Conservation (phyloP, 1,140 invertebrate species). For the Pseudomyrmex flavicornis region DNA sequence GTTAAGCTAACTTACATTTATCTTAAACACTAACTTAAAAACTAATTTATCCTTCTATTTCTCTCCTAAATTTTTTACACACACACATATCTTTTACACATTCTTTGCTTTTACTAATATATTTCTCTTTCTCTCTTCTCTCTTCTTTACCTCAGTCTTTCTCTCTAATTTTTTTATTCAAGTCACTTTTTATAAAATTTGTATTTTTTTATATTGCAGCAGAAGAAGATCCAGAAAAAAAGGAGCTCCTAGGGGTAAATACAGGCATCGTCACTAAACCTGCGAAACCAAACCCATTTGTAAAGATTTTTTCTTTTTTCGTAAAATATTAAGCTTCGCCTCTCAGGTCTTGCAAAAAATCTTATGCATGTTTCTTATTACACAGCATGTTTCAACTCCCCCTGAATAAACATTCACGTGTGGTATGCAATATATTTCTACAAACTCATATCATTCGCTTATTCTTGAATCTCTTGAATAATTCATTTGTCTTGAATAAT, state of each 20-base stretch:
- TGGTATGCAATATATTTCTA: conserved; percentile 2
- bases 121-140: too few species aligned
- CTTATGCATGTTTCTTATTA: conserved; percentile 64
- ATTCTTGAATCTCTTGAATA: not conserved
- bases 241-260: conserved; percentile 85
- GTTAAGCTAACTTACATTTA: too few species aligned
- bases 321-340: conserved; percentile 65
- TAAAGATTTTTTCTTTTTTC: conserved; percentile 83
- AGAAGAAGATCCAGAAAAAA: conserved; percentile 84
- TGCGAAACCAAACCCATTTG: conserved; percentile 85
- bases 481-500: not conserved
- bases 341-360: conserved; percentile 71
- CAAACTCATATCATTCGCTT: conserved; percentile 7
- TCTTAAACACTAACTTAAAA: too few species aligned
- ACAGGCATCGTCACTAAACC: conserved; percentile 83
- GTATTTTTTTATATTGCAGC: conserved; percentile 71
- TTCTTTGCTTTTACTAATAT: too few species aligned
- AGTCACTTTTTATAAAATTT: not conserved
- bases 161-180: too few species aligned
- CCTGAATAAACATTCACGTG: not conserved
- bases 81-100: too few species aligned
- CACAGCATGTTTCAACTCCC: not conserved
- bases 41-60: not conserved
- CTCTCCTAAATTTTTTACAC: conserved; percentile 1
- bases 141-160: too few species aligned